These are phyloP conservation scores for Triplophysa bombifrons DNA, from an alignment of 2,797 vertebrate genomes.

Conservation along the genomic window DNA sequence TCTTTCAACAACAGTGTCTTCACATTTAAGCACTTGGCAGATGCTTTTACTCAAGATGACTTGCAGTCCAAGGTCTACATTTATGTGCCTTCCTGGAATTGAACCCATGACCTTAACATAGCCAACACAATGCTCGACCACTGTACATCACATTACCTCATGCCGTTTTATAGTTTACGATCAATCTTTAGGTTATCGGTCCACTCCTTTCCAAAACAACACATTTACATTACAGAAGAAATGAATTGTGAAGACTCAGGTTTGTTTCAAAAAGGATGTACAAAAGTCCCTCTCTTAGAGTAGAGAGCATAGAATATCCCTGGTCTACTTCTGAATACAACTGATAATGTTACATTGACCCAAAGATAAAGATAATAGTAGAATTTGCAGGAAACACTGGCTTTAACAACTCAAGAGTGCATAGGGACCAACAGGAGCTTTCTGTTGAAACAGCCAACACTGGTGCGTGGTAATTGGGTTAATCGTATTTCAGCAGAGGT, in stretches of 20 bases:
- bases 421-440: neutral
- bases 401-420: neutral
- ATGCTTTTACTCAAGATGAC: too few relatives aligned
- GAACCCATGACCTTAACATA: too few relatives aligned
- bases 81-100: too few relatives aligned
- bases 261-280: neutral
- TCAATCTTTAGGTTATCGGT: too few relatives aligned
- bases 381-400: constrained; percentile 18
- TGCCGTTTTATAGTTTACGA: too few relatives aligned
- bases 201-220: neutral
- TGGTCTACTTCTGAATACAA: constrained; percentile 26
- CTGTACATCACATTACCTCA: too few relatives aligned
- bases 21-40: too few relatives aligned
- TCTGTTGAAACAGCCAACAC: constrained; percentile 5
- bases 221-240: neutral
- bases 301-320: constrained; percentile 1
- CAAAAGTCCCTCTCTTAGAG: neutral
- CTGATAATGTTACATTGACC: constrained; percentile 14
- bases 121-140: too few relatives aligned
- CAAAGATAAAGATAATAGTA: constrained; percentile 3
- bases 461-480: constrained; percentile 21
- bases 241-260: neutral
- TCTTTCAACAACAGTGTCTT: too few relatives aligned
- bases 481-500: constrained; percentile 17
- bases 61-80: too few relatives aligned